A percentile compares a stretch with the other conserved stretches of the same genome.
phyloP scores from a whole-genome alignment of 2,888 invertebrate species.

The Rhagium mordax region DNA sequence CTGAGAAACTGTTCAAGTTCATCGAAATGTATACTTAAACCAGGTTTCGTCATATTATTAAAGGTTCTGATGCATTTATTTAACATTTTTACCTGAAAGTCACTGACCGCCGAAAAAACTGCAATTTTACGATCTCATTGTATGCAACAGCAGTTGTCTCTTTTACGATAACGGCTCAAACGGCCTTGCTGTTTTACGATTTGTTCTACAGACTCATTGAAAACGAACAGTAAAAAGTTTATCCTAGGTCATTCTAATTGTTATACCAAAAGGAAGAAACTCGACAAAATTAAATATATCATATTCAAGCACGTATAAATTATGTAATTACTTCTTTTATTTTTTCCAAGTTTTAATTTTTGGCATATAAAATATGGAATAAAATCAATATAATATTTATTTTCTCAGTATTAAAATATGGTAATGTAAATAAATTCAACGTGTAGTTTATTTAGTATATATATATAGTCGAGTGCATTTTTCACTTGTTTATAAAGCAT shows the following conservation, averaged over 20 bases:
- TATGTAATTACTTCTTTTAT: too few species aligned
- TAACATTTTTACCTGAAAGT: conserved; percentile 58
- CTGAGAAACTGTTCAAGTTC: neutral
- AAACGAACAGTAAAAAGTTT: conserved; percentile 55
- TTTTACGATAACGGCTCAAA: conserved; percentile 53
- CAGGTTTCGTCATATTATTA: conserved; percentile 13
- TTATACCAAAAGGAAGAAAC: conserved; percentile 15
- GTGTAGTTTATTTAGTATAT: too few species aligned
- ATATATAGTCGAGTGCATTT: too few species aligned
- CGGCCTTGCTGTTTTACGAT: conserved; percentile 64
- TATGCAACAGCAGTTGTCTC: conserved; percentile 52
- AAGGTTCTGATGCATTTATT: conserved; percentile 34
- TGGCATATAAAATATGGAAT: too few species aligned
- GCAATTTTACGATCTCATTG: conserved; percentile 58
- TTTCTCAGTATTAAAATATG: too few species aligned
- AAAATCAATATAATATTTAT: too few species aligned
- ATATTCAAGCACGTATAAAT: too few species aligned
- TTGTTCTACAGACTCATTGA: conserved; percentile 56
- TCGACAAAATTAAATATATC: conserved; percentile 1
- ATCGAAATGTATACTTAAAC: neutral
- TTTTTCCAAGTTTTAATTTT: too few species aligned
- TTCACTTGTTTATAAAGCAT: too few species aligned
- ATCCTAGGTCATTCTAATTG: conserved; percentile 52
- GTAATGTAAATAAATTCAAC: too few species aligned
- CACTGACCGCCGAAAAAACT: conserved; percentile 58